Conservation (phyloP, 1,140 invertebrate genomes). For the Papilio helenus region DNA sequence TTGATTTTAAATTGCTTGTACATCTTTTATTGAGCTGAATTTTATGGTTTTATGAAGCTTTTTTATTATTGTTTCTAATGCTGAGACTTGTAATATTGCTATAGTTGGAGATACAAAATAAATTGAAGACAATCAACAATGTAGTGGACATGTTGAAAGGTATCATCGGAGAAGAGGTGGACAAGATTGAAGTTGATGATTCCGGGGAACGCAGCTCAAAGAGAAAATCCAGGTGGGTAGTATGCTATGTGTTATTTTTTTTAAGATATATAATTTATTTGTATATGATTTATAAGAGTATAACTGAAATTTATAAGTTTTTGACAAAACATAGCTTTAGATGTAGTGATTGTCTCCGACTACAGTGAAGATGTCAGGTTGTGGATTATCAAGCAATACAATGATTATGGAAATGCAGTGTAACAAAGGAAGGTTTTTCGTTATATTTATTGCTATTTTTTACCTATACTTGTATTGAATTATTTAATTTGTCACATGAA, state of each 20-base stretch:
- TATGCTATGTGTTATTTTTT: conserved; percentile 39
- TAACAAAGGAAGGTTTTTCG: neutral
- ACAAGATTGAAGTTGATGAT: conserved; percentile 59
- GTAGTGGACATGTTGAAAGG: conserved; percentile 92
- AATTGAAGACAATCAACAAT: conserved; percentile 91
- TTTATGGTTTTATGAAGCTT: conserved; percentile 47
- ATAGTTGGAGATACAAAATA: conserved; percentile 92
- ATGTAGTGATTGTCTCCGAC: neutral
- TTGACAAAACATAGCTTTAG: conserved; percentile 15
- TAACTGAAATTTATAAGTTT: conserved; percentile 1
- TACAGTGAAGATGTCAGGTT: neutral
- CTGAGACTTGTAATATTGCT: conserved; percentile 55
- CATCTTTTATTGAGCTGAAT: neutral
- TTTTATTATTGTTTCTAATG: conserved; percentile 43
- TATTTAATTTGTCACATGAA: conserved; percentile 5
- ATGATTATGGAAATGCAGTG: neutral
- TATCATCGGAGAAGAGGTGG: conserved; percentile 88
- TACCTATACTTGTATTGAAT: neutral
- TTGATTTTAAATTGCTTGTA: conserved; percentile 50
- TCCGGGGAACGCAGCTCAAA: conserved; percentile 57
- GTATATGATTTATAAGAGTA: neutral
- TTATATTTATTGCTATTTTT: neutral
- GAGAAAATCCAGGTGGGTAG: conserved; percentile 74
- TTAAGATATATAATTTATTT: neutral
- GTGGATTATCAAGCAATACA: neutral